Base-by-base conservation (phyloP, 2,113 vertebrate species). In the Gallinago media region DNA sequence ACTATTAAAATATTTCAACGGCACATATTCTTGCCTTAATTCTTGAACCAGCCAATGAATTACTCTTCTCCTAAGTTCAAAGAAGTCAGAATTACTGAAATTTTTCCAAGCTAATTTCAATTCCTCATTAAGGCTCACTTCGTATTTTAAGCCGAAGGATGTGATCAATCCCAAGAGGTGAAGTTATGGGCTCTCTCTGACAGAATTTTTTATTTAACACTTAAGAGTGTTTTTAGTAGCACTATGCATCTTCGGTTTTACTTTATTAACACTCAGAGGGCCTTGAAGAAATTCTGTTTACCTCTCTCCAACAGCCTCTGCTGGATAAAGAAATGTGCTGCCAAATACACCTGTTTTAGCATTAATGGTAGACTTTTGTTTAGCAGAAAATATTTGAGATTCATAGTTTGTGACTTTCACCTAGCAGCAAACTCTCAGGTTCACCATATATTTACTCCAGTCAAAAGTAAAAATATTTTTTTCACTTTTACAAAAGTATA, bases 101-200 rank as follows among this genome's bases (percentile, higher is more conserved):
- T 85, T 75, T 88, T 88, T 94, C 77, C 73, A 88, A 96, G 85
- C 84, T 97, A 92, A 97, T 97, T 96, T 96, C 87, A 96, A 94
- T 85, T 97, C 89, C 97, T 98, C 96, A 97, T 98, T 98, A 98
- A 97, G 36, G 26, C 40, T 97, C 71, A 96, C 49, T 98, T 96
- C 77, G 5, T 94, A 91, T 89, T 97, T 97, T 97, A 96, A 96
- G 92, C 62, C 12, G 3, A 98, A 98, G 95, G 93, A 97, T 94
- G 93, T 91, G 94, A 97, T 95, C 92, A 97, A 31, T 97, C 96
- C 96, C 97, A 97, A 81, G 98, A 97, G 96, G 88, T 93, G 81
- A 98, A 82, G 67, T 96, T 90, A 96, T 50, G 46, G 94, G 80
- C 84, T 97, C 85, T 93, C 70, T 94, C 88, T 94, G 92, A 92